phyloP scores from a whole-genome alignment of 2,888 invertebrate genomes.

The Cyrtodaria siliqua region DNA sequence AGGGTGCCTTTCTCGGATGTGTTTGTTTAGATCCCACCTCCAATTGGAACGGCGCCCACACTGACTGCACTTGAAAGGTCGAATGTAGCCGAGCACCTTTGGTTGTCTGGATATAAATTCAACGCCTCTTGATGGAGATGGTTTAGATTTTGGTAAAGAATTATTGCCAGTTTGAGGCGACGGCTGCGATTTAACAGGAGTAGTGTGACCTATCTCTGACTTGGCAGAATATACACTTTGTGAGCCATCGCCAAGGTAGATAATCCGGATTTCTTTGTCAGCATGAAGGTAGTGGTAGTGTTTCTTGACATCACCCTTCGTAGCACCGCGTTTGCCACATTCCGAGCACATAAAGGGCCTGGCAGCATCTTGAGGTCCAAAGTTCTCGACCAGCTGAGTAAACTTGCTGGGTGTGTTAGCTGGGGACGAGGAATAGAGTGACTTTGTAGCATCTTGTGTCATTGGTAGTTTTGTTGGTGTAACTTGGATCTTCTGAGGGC shows the following conservation, averaged over 20 bases:
- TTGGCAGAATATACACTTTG: slow-evolving; percentile 54
- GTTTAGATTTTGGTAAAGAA: not conserved
- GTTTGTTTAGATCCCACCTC: slow-evolving; percentile 99
- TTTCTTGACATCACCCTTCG: slow-evolving; percentile 79
- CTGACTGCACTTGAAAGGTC: slow-evolving; percentile 96
- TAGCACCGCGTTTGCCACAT: slow-evolving; percentile 76
- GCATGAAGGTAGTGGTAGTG: slow-evolving; percentile 81
- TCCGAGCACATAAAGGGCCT: slow-evolving; percentile 79
- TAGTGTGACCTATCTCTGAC: slow-evolving; percentile 20
- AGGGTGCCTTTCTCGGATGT: slow-evolving; percentile 88
- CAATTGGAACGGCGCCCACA: slow-evolving; percentile 98
- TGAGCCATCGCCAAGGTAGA: slow-evolving; percentile 73
- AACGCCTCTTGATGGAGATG: not conserved
- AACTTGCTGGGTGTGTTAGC: slow-evolving; percentile 10
- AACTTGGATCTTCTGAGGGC: not conserved
- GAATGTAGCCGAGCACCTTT: slow-evolving; percentile 62
- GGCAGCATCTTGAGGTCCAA: slow-evolving; percentile 37
- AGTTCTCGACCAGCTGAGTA: slow-evolving; percentile 25
- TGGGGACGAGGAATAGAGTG: not conserved
- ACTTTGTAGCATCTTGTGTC: not conserved
- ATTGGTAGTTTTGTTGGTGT: not conserved
- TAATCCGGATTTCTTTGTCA: slow-evolving; percentile 75
- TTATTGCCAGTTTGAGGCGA: not conserved
- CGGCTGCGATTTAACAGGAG: slow-evolving; percentile 3
- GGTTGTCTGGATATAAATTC: not conserved